phyloP scores from a whole-genome alignment of 1,140 invertebrate genomes.

The Mizuhopecten yessoensis region DNA sequence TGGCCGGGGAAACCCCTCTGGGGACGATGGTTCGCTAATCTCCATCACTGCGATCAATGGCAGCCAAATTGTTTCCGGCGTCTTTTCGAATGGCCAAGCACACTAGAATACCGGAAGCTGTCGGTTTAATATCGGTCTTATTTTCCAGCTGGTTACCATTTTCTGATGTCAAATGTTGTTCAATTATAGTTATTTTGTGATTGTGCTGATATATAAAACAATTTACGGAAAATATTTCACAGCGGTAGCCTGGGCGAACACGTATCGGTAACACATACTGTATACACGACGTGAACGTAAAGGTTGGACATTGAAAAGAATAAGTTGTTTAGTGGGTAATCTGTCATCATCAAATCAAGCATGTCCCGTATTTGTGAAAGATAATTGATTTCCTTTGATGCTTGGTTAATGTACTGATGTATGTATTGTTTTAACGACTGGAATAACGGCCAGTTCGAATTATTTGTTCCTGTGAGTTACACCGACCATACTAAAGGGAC shows the following conservation, averaged over 20 bases:
- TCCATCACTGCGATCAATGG: background rate
- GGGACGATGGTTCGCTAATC: background rate
- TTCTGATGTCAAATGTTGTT: constrained; percentile 21
- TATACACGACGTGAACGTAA: background rate
- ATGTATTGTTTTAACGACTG: too few relatives aligned
- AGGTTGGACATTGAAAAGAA: too few relatives aligned
- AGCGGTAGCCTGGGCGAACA: too few relatives aligned
- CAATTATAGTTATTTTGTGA: background rate
- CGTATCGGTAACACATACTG: background rate
- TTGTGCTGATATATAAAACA: background rate
- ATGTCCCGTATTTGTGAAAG: too few relatives aligned
- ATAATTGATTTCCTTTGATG: too few relatives aligned
- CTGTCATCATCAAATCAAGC: too few relatives aligned
- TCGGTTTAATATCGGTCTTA: constrained; percentile 25
- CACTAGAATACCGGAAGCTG: background rate
- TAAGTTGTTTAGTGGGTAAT: too few relatives aligned
- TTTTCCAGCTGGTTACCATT: constrained; percentile 3
- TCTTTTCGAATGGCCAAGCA: constrained; percentile 12
- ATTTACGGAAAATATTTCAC: background rate
- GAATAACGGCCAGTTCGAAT: too few relatives aligned
- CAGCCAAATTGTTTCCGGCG: constrained; percentile 36
- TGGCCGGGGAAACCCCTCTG: background rate
- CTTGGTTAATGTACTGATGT: too few relatives aligned
- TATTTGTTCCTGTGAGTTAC: too few relatives aligned
- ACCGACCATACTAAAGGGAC: too few relatives aligned